phyloP scores from a whole-genome alignment of 2,888 invertebrate species.

The Gonocerus acuteangulatus region DNA sequence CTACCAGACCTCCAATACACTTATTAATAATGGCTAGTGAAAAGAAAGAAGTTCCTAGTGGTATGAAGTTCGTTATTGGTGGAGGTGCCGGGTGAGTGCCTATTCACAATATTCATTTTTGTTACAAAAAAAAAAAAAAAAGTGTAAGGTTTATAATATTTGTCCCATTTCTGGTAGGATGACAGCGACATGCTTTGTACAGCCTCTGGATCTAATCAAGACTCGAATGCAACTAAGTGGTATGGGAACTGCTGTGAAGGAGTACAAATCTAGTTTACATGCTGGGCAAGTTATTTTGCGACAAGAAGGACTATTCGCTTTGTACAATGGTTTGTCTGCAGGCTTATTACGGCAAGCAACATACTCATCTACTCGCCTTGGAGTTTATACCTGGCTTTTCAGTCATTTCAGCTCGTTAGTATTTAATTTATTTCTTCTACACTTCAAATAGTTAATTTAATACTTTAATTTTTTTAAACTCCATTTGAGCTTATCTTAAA shows the following conservation, averaged over 20 bases:
- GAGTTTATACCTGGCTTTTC: conserved; percentile 85
- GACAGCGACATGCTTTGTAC: conserved; percentile 90
- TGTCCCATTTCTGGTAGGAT: conserved; percentile 55
- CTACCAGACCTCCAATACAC: not conserved
- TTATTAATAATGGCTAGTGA: conserved; percentile 29
- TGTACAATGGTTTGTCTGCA: conserved; percentile 89
- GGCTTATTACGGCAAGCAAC: conserved; percentile 92
- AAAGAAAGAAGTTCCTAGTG: conserved; percentile 53
- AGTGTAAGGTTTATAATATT: too few relatives aligned
- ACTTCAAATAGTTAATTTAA: not conserved
- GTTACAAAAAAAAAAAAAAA: too few relatives aligned
- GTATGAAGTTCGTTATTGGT: conserved; percentile 72
- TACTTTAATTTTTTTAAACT: not conserved
- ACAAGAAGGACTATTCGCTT: conserved; percentile 75
- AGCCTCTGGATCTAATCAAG: conserved; percentile 94
- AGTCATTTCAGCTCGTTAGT: conserved; percentile 46
- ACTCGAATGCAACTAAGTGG: conserved; percentile 95
- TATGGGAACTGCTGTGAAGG: conserved; percentile 54
- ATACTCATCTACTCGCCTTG: conserved; percentile 93
- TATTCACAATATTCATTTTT: too few relatives aligned
- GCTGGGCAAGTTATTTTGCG: conserved; percentile 70
- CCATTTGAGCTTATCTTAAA: too few relatives aligned
- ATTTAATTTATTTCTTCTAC: not conserved
- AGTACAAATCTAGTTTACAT: conserved; percentile 71
- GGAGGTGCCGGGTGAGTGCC: conserved; percentile 67